A percentile compares a stretch with the other conserved stretches of the same genome.
These are phyloP conservation scores for Pyrochroa serraticornis DNA, from an alignment of 2,888 invertebrate genomes.

Conservation along the genomic window DNA sequence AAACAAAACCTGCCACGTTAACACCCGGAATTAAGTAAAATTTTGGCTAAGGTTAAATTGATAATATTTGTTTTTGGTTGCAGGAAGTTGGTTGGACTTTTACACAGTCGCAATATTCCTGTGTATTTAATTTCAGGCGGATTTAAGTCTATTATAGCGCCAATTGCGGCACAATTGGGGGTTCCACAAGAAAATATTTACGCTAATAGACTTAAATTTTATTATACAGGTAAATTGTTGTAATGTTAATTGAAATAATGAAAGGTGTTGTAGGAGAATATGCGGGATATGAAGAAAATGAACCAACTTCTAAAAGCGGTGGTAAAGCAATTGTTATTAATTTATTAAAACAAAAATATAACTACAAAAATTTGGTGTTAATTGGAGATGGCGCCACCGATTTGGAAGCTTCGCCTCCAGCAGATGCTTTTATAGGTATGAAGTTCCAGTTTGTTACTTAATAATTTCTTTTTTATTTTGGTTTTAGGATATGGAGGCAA, in stretches of 20 bases:
- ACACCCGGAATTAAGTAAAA: slow-evolving; percentile 82
- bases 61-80: slow-evolving; percentile 19
- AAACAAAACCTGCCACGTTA: slow-evolving; percentile 75
- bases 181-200: slow-evolving; percentile 82
- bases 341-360: slow-evolving; percentile 73
- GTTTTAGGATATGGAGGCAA: slow-evolving; percentile 92
- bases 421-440: slow-evolving; percentile 84
- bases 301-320: slow-evolving; percentile 89
- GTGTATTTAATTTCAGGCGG: slow-evolving; percentile 97
- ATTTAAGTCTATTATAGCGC: slow-evolving; percentile 86
- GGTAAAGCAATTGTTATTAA: slow-evolving; percentile 90
- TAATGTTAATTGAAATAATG: neutral
- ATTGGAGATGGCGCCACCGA: slow-evolving; percentile 98
- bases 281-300: slow-evolving; percentile 90
- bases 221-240: slow-evolving; percentile 70
- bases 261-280: slow-evolving; percentile 72
- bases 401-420: slow-evolving; percentile 91
- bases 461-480: slow-evolving; percentile 43
- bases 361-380: slow-evolving; percentile 80
- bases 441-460: neutral
- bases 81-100: slow-evolving; percentile 76
- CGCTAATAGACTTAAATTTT: slow-evolving; percentile 92
- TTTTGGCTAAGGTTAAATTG: neutral
- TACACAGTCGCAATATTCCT: slow-evolving; percentile 76
- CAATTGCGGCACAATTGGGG: slow-evolving; percentile 80